Base-by-base conservation (phyloP, 1,140 invertebrate species). In the Proales similis region DNA sequence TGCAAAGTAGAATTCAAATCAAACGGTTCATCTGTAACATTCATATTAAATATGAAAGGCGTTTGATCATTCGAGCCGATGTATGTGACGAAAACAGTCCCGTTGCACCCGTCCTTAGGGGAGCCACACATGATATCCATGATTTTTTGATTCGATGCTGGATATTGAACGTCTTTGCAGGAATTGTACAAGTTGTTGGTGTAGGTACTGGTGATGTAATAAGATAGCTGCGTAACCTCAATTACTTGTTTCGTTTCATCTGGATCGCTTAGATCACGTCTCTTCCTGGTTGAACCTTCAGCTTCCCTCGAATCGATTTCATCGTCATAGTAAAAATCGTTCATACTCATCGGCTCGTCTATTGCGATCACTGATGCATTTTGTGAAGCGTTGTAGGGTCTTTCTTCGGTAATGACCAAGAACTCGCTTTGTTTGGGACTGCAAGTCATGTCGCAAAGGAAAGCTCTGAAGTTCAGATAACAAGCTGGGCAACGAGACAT, bases 41-140 rank as follows among this genome's bases (percentile, higher is more conserved):
- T 38, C 24, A 48, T 38, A 39, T 63, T 27, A 27, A 63, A 45
- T 6, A 24, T 19, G 49, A 63, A 63, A 11, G 61, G 61, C n/a
- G 45, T 27, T 48, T 36, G 32, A n/a, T 45, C 29, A 48, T 63
- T 63, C 20, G 36, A 12, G 14, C 62, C 62, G 14, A 63, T 17
- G 46, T 30, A 63, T 17, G 32, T 24, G 1, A 63, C 24, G 11
- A 49, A 51, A 45, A 30, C 45, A 32, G 49, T 9, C 14, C 36
- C 17, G 0, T 26, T 49, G 26, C 62, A 63, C n/a, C 32, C n/a
- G 7, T 63, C 57, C 6, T 20, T 22, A 19, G 47, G 17, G 24
- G 22, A 30, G n/a, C 62, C 62, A 63, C 62, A 63, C n/a, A 63
- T 19, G 14, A 49, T 4, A 42, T 63, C 48, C 47, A 63, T 39